Percentiles rank a stretch among this genome's conserved stretches.
Conservation (phyloP, 2,888 invertebrate species). For the Euzetes globulus region DNA sequence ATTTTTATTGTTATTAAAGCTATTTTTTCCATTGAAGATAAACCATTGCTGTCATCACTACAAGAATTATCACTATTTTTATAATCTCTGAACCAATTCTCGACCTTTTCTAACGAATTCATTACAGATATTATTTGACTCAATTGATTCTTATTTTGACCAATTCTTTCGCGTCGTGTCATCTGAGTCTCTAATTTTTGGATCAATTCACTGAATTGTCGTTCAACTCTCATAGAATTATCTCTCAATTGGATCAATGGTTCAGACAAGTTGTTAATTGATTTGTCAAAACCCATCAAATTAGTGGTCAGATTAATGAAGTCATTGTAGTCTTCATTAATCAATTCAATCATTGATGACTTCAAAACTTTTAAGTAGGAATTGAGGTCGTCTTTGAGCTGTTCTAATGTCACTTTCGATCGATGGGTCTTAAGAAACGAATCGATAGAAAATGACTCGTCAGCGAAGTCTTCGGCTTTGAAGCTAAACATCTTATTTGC, state of each 20-base stretch:
- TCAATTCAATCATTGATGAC: constrained; percentile 89
- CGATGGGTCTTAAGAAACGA: constrained; percentile 66
- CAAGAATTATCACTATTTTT: background rate
- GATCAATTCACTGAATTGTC: constrained; percentile 18
- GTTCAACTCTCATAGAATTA: constrained; percentile 58
- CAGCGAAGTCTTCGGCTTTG: constrained; percentile 31
- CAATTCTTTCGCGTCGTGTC: constrained; percentile 2
- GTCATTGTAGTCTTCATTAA: constrained; percentile 95
- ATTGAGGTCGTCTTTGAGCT: constrained; percentile 79
- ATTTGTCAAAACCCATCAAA: constrained; percentile 81
- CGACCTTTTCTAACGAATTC: constrained; percentile 40
- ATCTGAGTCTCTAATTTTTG: constrained; percentile 1
- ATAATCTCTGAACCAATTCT: constrained; percentile 11
- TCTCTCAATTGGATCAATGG: constrained; percentile 73
- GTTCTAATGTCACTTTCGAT: constrained; percentile 68
- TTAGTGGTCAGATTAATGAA: constrained; percentile 95
- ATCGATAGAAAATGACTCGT: constrained; percentile 70
- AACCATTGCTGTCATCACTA: background rate
- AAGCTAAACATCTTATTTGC: constrained; percentile 29
- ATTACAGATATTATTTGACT: constrained; percentile 17
- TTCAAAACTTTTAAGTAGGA: constrained; percentile 82
- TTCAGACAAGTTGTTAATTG: constrained; percentile 67
- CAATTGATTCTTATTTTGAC: constrained; percentile 27
- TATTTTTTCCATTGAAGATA: constrained; percentile 3
- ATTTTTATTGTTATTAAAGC: constrained; percentile 16